Base-by-base conservation (phyloP, 2,113 vertebrate genomes). In the Megaceryle torquata region DNA sequence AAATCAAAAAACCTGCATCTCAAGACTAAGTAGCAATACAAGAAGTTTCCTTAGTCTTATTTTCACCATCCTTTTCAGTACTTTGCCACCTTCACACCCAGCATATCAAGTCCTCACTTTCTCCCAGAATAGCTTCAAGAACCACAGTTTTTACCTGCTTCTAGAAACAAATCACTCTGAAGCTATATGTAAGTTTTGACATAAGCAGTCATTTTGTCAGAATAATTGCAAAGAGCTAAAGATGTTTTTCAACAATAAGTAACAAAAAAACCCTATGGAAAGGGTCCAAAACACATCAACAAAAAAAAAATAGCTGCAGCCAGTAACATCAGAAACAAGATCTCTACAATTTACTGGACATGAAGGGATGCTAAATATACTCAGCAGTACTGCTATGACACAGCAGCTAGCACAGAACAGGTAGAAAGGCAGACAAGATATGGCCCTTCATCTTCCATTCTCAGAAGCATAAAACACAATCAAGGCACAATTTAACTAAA, bases 311-410 rank as follows among this genome's bases (percentile, higher is more conserved):
- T 37, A 37, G 16, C 15, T 59, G 15, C 60, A 81, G 69, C 26
- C 64, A 88, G 71, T 93, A 87, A 69, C 46, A 82, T 43, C 51
- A 95, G 76, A 90, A 92, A 85, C 20, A 84, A 69, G 61, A 95
- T 37, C 64, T 69, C 64, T 67, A n/a, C 71, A 83, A 70, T 48
- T 74, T 65, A 70, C 21, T 28, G 53, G 44, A 53, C 24, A 28
- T 81, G 80, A 91, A 95, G 89, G 15, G 80, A 82, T 31, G 15
- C 61, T 86, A 64, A 92, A 76, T 28, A 69, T 46, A 86, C 35
- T 64, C 50, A 54, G 9, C 6, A 43, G 51, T 13, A 50, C 51
- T 50, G 43, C 70, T 79, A 17, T 72, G 70, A 86, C 70, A 93
- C 20, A 79, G 75, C 53, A 91, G 33, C 39, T 67, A 50, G 13